These are phyloP conservation scores for Chondrilla cf. caribensis DNA, from an alignment of 37 sponge, comb jelly and placozoan species.

Conservation along the genomic window DNA sequence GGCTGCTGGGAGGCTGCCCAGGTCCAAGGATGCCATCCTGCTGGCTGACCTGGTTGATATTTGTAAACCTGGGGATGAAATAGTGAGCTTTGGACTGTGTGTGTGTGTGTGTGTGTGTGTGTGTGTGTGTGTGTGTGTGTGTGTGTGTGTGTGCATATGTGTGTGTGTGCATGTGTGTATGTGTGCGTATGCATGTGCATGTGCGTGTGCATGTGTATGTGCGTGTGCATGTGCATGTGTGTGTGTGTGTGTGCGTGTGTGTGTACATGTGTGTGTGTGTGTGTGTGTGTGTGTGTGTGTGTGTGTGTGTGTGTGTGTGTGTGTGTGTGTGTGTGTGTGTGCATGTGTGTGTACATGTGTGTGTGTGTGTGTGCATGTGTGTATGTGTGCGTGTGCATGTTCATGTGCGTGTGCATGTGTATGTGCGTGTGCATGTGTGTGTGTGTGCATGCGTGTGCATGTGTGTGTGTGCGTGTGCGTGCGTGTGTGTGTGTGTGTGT, in stretches of 20 bases:
- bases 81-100: constrained; percentile 66
- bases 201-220: not conserved
- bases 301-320: not conserved
- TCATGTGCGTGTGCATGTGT: too few relatives aligned
- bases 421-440: not conserved
- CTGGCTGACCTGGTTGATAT: constrained; percentile 94
- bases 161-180: not conserved
- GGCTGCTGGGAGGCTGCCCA: constrained; percentile 95
- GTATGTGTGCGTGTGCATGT: not conserved
- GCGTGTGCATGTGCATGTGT: not conserved
- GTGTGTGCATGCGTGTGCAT: not conserved
- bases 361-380: not conserved
- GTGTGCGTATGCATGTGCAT: not conserved
- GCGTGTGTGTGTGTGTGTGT: not conserved
- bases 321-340: not conserved
- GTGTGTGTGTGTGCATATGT: not conserved
- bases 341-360: not conserved
- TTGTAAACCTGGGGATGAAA: constrained; percentile 98
- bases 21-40: constrained; percentile 95
- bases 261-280: too few relatives aligned
- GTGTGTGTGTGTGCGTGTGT: too few relatives aligned
- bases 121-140: not conserved
- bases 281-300: too few relatives aligned
- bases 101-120: not conserved
- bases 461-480: not conserved